phyloP scores from a whole-genome alignment of 2,113 vertebrate species.

The Ploceus nigricollis region DNA sequence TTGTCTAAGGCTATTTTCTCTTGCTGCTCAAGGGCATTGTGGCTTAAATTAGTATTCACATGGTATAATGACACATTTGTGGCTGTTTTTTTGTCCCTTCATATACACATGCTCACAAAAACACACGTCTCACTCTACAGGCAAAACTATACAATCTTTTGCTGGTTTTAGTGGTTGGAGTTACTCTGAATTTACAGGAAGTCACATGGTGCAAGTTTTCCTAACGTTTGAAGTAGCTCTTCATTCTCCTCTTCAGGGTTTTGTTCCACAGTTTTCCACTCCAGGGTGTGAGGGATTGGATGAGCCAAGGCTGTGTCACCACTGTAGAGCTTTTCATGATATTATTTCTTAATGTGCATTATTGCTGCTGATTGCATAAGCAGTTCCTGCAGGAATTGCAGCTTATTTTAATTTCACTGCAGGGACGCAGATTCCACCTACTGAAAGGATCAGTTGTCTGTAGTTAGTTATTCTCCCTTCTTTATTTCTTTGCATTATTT shows the following conservation, averaged over 20 bases:
- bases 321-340: background rate
- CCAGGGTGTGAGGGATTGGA: background rate
- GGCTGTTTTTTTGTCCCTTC: background rate
- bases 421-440: slow-evolving; percentile 29
- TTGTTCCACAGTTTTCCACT: background rate
- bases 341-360: background rate
- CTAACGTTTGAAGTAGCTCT: background rate
- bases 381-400: slow-evolving; percentile 71
- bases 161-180: background rate
- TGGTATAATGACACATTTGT: slow-evolving; percentile 8
- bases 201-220: background rate
- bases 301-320: background rate
- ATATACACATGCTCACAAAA: background rate
- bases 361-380: slow-evolving; percentile 78
- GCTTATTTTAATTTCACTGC: slow-evolving; percentile 53
- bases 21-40: slow-evolving; percentile 59
- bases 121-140: fast-evolving
- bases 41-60: slow-evolving; percentile 59
- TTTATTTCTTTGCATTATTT: background rate
- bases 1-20: slow-evolving; percentile 71
- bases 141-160: fast-evolving
- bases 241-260: background rate
- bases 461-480: background rate
- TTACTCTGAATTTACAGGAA: background rate
- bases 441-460: background rate